Conservation (phyloP, 2,888 invertebrate genomes). For the Sphaerophoria rueppellii region DNA sequence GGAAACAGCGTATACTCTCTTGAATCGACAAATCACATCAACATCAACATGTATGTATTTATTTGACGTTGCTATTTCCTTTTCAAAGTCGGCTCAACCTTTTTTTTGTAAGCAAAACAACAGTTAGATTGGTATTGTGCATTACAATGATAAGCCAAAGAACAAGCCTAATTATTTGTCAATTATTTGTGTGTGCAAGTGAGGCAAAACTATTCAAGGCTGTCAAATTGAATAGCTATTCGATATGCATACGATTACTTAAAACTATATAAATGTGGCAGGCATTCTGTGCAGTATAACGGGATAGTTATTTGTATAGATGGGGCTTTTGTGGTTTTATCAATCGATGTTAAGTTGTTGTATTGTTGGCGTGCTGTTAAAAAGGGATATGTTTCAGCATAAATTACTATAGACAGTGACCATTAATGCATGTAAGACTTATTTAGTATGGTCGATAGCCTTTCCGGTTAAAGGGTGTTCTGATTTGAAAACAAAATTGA, state of each 20-base stretch:
- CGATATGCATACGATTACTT: constrained; percentile 5
- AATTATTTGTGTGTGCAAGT: constrained; percentile 14
- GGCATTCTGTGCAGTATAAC: constrained; percentile 8
- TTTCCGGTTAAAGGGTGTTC: not conserved
- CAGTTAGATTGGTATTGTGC: constrained; percentile 15
- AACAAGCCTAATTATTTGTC: constrained; percentile 40
- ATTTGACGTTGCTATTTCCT: constrained; percentile 37
- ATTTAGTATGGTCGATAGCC: not conserved
- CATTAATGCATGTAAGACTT: constrained; percentile 29
- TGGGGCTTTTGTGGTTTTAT: constrained; percentile 30
- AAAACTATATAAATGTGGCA: constrained; percentile 27
- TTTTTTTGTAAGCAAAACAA: constrained; percentile 2
- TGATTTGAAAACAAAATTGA: no score
- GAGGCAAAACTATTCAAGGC: constrained; percentile 32
- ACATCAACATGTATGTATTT: no score
- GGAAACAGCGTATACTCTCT: not conserved
- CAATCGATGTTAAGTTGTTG: constrained; percentile 33
- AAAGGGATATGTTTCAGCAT: constrained; percentile 14
- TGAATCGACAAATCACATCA: constrained; percentile 32
- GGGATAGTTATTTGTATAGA: not conserved
- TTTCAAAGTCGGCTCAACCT: not conserved
- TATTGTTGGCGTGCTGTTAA: constrained; percentile 5
- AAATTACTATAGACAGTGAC: constrained; percentile 23
- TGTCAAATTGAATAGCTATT: constrained; percentile 43
- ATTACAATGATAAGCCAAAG: constrained; percentile 17